These are phyloP conservation scores for Bradypodion pumilum DNA, from an alignment of 2,797 vertebrate species.

Conservation along the genomic window DNA sequence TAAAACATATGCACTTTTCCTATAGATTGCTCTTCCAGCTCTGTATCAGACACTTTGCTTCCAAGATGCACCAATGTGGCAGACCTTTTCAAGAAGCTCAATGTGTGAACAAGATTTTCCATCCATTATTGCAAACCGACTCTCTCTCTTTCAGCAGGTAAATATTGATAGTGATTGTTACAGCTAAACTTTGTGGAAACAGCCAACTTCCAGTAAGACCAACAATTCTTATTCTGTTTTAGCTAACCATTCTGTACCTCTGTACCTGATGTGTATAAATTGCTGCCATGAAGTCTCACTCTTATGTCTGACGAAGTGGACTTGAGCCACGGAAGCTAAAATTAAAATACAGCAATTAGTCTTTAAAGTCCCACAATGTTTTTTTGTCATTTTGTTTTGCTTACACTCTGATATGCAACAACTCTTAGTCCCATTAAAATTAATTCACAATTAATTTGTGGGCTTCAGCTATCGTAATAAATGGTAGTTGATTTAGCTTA, in stretches of 20 bases:
- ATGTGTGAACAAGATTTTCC: conserved; percentile 93
- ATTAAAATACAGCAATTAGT: no score
- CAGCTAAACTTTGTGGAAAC: background rate
- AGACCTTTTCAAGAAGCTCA: conserved; percentile 87
- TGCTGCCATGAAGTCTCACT: no score
- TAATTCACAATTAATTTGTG: background rate
- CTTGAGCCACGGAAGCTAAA: no score
- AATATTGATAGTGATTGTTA: conserved; percentile 26
- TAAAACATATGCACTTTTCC: conserved; percentile 38
- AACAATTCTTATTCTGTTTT: no score
- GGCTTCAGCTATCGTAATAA: background rate
- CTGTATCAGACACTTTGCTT: conserved; percentile 89
- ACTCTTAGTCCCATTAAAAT: background rate
- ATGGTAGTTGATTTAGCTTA: background rate
- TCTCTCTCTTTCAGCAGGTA: conserved; percentile 95
- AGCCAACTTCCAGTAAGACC: background rate
- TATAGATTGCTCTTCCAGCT: conserved; percentile 84
- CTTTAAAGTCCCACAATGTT: no score
- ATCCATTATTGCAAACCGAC: conserved; percentile 82
- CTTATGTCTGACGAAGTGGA: no score
- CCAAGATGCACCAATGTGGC: conserved; percentile 88
- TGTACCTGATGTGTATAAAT: no score
- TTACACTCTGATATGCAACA: no score
- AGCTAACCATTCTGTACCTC: no score
- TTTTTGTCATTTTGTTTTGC: no score